These are phyloP conservation scores for Halesus radiatus DNA, from an alignment of 1,140 invertebrate species.

Conservation along the genomic window DNA sequence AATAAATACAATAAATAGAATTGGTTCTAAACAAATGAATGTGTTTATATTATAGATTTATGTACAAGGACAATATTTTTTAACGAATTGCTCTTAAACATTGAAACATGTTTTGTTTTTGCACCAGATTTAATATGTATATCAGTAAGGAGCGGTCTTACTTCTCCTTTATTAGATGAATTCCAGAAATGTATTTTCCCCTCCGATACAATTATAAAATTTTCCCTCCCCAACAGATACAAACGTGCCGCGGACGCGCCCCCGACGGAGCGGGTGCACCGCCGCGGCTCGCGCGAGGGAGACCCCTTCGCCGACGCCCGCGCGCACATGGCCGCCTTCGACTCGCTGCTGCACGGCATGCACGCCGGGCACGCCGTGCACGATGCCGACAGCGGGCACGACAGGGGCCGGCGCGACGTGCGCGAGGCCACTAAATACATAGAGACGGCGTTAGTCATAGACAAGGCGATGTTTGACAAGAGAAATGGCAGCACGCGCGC, in stretches of 20 bases:
- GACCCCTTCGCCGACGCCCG: conserved; percentile 26
- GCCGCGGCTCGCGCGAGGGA: conserved; percentile 33
- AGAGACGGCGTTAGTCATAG: conserved; percentile 91
- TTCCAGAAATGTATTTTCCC: no score
- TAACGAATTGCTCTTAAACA: no score
- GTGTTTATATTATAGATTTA: no score
- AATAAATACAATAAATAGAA: no score
- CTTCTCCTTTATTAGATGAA: no score
- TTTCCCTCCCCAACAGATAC: not conserved
- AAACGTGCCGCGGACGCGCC: conserved; percentile 7
- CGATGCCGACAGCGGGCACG: conserved; percentile 12
- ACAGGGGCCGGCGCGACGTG: conserved; percentile 79
- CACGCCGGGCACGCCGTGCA: not conserved
- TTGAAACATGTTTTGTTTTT: no score
- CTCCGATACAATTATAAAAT: not conserved
- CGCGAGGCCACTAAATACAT: conserved; percentile 92
- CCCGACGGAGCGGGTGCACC: not conserved
- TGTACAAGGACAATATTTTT: no score
- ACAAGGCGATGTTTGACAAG: conserved; percentile 95
- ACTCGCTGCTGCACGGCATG: conserved; percentile 2
- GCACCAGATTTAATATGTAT: no score
- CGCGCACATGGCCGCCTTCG: conserved; percentile 36
- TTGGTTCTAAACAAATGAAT: no score
- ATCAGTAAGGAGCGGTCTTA: no score
- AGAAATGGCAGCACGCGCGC: conserved; percentile 89